Evolutionary conservation across 2,888 invertebrate genomes (phyloP).

Genomic region (Diaperis boleti): DNA sequence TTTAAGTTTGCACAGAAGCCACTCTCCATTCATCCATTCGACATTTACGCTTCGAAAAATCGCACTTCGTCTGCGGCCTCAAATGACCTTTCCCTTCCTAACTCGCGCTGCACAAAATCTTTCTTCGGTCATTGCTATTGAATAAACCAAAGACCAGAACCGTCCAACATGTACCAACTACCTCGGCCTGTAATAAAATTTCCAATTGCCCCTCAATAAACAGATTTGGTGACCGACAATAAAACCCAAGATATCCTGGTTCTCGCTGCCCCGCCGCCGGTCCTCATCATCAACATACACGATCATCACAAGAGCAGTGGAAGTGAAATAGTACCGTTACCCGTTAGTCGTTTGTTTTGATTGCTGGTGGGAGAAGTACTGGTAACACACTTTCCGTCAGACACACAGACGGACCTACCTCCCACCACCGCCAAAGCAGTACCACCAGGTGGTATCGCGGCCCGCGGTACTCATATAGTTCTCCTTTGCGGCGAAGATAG

Average conservation of each 20-base stretch:
- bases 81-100: constrained; percentile 13
- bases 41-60: constrained; percentile 2
- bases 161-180: background rate
- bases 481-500: constrained; percentile 42
- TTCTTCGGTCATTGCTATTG: background rate
- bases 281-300: constrained; percentile 30
- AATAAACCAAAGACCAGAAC: too few species aligned
- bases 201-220: constrained; percentile 10
- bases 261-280: constrained; percentile 30
- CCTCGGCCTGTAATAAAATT: constrained; percentile 1
- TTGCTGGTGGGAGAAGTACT: constrained; percentile 47
- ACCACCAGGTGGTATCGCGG: constrained; percentile 40
- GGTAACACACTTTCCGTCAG: constrained; percentile 58
- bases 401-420: constrained; percentile 45
- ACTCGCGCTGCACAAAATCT: background rate
- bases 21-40: background rate
- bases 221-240: constrained; percentile 13
- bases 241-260: constrained; percentile 25
- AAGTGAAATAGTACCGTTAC: constrained; percentile 62
- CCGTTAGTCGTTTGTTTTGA: constrained; percentile 55
- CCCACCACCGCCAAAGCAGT: constrained; percentile 33
- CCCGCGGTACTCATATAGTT: constrained; percentile 46
- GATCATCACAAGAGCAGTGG: constrained; percentile 51
- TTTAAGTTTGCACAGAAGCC: too few species aligned
- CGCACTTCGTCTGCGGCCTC: constrained; percentile 15